phyloP scores from a whole-genome alignment of 1,140 invertebrate genomes.

The Pseudachorutes palmiensis region DNA sequence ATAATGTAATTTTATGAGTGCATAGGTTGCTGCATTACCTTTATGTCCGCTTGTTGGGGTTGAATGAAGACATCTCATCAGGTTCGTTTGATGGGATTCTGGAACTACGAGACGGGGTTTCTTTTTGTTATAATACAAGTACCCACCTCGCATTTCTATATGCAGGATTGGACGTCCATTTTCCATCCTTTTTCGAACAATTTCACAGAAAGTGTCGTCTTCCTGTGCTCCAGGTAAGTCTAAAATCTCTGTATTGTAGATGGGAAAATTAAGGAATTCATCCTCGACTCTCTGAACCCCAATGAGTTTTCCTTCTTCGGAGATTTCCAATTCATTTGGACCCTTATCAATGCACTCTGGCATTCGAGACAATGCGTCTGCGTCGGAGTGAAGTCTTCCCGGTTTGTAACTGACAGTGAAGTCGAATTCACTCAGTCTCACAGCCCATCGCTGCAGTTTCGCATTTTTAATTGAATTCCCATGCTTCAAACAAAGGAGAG shows the following conservation, averaged over 20 bases:
- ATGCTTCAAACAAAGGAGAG: not conserved
- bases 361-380: conserved; percentile 3
- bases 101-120: not conserved
- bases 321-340: not conserved
- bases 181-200: not conserved
- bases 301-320: not conserved
- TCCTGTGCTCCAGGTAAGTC: not conserved
- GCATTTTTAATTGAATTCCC: not conserved
- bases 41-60: not conserved
- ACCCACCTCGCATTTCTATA: not conserved
- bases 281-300: not conserved
- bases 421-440: not conserved
- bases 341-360: not conserved
- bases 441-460: conserved; percentile 1
- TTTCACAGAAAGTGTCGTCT: not conserved
- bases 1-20: not conserved
- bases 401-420: not conserved
- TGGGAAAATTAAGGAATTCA: not conserved
- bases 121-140: not conserved
- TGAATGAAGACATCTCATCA: not conserved
- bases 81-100: not conserved
- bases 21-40: not conserved
- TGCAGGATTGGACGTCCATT: not conserved
- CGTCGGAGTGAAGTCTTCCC: not conserved
- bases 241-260: not conserved